phyloP scores from a whole-genome alignment of 2,113 vertebrate species.

The Beaufortia kweichowensis region DNA sequence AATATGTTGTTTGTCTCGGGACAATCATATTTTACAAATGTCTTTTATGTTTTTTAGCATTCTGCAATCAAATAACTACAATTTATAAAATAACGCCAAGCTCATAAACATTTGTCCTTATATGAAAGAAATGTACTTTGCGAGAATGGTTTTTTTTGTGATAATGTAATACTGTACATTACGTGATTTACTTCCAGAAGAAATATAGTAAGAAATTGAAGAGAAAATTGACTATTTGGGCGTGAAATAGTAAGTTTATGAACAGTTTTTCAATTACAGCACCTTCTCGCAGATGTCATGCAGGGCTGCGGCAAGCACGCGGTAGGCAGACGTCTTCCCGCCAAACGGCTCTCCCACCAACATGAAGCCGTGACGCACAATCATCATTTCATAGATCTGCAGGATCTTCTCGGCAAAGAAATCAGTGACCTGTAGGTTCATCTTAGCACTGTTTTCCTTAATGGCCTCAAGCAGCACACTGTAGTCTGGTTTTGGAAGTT shows the following conservation, averaged over 20 bases:
- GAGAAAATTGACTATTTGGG: constrained; percentile 8
- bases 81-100: not conserved
- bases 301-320: constrained; percentile 81
- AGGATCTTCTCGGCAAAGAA: constrained; percentile 87
- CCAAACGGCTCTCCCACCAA: constrained; percentile 90
- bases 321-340: constrained; percentile 87
- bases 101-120: not conserved
- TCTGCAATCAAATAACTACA: not conserved
- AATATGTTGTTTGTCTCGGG: constrained; percentile 22
- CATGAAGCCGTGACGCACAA: constrained; percentile 91
- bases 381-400: constrained; percentile 93
- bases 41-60: too few relatives aligned
- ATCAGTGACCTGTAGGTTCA: constrained; percentile 87
- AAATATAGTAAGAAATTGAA: not conserved
- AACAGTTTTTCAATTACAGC: not conserved
- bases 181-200: constrained; percentile 1
- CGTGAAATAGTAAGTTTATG: not conserved
- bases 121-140: not conserved
- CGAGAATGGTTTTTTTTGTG: constrained; percentile 16
- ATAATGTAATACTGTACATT: constrained; percentile 4
- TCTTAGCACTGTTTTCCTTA: constrained; percentile 75
- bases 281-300: constrained; percentile 83
- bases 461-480: constrained; percentile 79
- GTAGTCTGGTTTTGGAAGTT: constrained; percentile 86
- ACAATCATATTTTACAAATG: not conserved